Percentiles rank a stretch among this genome's conserved stretches.
phyloP scores from a whole-genome alignment of 2,888 invertebrate genomes.

The Alsophila aescularia region DNA sequence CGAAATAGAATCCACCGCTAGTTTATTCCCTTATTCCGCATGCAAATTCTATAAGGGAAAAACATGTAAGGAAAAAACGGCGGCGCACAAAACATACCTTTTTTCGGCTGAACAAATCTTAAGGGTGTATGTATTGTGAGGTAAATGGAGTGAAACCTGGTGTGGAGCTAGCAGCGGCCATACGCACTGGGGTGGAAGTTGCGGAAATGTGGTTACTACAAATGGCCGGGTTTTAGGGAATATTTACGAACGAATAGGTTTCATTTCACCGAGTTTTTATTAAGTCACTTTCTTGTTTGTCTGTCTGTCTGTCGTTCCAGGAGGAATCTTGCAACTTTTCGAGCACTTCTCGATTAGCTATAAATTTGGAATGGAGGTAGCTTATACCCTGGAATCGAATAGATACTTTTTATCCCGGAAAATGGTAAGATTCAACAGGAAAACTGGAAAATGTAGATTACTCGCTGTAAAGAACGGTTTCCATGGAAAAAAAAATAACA shows the following conservation, averaged over 20 bases:
- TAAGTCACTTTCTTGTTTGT: not conserved
- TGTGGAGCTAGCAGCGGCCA: not conserved
- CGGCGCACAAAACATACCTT: conserved; percentile 23
- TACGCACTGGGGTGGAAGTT: conserved; percentile 1
- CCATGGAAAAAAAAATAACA: too few species aligned
- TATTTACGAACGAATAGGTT: not conserved
- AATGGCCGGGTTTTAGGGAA: not conserved
- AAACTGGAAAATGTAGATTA: too few species aligned
- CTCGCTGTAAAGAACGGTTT: too few species aligned
- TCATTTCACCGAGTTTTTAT: not conserved
- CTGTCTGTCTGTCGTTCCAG: too few species aligned
- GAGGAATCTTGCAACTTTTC: too few species aligned
- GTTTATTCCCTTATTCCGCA: conserved; percentile 11
- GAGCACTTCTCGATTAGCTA: too few species aligned
- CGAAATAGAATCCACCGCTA: conserved; percentile 13
- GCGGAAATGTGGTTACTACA: not conserved
- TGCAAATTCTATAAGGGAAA: conserved; percentile 38
- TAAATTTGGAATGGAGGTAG: too few species aligned
- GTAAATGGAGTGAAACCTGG: conserved; percentile 19
- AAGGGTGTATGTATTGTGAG: conserved; percentile 28
- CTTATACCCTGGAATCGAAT: too few species aligned
- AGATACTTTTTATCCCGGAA: too few species aligned
- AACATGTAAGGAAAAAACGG: conserved; percentile 18
- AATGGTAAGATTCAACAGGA: too few species aligned
- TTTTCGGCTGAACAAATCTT: conserved; percentile 34